phyloP scores from a whole-genome alignment of 1,140 invertebrate species.

The Pachypeltis micranthus region DNA sequence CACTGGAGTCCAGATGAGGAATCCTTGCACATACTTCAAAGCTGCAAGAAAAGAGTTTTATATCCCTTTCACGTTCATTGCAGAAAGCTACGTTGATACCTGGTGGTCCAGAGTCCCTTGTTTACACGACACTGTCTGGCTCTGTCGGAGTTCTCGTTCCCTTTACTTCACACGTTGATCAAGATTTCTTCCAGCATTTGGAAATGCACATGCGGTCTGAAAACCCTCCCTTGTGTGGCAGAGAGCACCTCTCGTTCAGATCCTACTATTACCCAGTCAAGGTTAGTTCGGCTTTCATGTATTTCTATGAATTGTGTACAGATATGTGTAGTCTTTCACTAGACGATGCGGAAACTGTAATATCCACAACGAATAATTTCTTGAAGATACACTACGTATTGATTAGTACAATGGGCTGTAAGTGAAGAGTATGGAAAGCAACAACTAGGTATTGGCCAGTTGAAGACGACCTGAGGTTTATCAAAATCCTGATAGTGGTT shows the following conservation, averaged over 20 bases:
- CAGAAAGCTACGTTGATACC: slow-evolving; percentile 93
- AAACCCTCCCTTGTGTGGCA: slow-evolving; percentile 87
- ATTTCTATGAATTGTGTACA: no score
- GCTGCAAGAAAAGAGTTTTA: no score
- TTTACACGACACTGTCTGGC: slow-evolving; percentile 93
- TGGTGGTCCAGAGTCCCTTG: slow-evolving; percentile 87
- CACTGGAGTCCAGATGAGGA: no score
- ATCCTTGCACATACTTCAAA: no score
- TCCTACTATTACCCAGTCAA: slow-evolving; percentile 98
- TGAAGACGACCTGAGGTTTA: no score
- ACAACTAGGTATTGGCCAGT: no score
- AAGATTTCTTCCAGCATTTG: slow-evolving; percentile 97
- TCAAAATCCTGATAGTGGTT: no score
- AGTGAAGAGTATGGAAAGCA: no score
- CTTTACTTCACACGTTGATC: slow-evolving; percentile 96
- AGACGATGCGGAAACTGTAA: neutral
- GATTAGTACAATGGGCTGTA: no score
- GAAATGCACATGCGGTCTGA: slow-evolving; percentile 99
- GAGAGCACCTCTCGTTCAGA: slow-evolving; percentile 93
- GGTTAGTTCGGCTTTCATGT: slow-evolving; percentile 39
- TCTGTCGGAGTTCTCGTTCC: slow-evolving; percentile 92
- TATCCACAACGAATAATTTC: no score
- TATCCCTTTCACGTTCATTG: no score
- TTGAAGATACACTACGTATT: no score
- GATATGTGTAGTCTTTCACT: neutral